Evolutionary conservation across 2,888 invertebrate species (phyloP), one percentile per base, ranked within the genome.

Genomic region (Panopea generosa): DNA sequence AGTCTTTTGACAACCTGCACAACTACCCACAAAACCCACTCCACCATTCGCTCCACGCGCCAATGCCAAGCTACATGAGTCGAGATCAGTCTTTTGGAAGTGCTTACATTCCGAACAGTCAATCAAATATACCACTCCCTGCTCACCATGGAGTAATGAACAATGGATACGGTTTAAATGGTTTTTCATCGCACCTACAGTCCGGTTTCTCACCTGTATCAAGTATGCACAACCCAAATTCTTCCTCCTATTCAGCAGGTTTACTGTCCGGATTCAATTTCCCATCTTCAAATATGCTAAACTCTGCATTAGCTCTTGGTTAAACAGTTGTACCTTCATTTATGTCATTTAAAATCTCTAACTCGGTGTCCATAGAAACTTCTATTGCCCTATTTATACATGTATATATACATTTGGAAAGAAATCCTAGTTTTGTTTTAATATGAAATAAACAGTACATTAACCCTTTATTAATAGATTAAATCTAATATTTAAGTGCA

Each of bases 231-330:
- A 68, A 33, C 57, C n/a, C n/a, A n/a, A 45, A 52, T 7, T 55
- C 56, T 40, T 38, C 60, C 4, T 66, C 52, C 16, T 70, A 70
- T 29, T 47, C 76, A 0, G 11, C 57, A 0, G 61, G 55, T 20
- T 63, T 74, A 18, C 24, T 66, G 4, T 33, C 63, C 11, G 52
- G 59, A 40, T 50, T 72, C 20, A 72, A 67, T 20, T 77, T 59
- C 49, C 67, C 67, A 24, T 43, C 68, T 27, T 55, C 77, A 59
- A 77, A 77, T 45, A 68, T 72, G 62, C 24, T 76, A 14, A 76
- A 59, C 43, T 60, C 77, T 14, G 67, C 77, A n/a, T 33, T 77
- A 45, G 77, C 77, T 38, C 55, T 72, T 0, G 72, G 77, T 27
- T 77, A 63, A 67, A 9, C 9, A 16, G 18, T 61, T 14, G 11